Evolutionary conservation across 1,140 invertebrate species (phyloP), one percentile per base, ranked within the genome.

Genomic region (Cydia amplana): DNA sequence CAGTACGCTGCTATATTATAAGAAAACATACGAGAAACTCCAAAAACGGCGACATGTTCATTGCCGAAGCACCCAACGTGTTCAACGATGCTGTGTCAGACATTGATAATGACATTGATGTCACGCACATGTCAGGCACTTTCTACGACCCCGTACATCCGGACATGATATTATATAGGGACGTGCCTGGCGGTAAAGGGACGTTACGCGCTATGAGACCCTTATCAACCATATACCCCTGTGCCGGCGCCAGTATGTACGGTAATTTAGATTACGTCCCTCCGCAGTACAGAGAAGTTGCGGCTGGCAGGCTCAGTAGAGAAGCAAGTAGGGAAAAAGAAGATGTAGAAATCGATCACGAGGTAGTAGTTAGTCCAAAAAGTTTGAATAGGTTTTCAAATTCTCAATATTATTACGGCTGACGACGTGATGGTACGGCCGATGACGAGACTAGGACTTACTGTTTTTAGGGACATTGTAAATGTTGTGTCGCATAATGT

Each of bases 1-100:
- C 74, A 9, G 74, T 91, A 0, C 80, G 87, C 5, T 93, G 85
- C 78, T 92, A 88, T 77, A 79, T 87, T 25, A 80, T 81, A 14
- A 79, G 83, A 32, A 84, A 82, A 63, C 81, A 75, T 20, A 80
- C 82, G 25, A 79, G 80, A 6, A 85, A 87, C 20, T 88, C 90
- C 14, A 93, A 93, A 80, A 88, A 89, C 16, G 91, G 89, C n/a
- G 89, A 93, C 60, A 92, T 93, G 87, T 93, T 93, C 65, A 88
- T 89, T 2, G 93, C 93, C 9, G 91, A 93, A 75, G 81, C 91
- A 18, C 92, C 93, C 12, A 93, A 93, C 74, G 88, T 93, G 6
- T 93, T 93, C 76, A 90, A 84, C 43, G 92, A 93, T 74, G 86
- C 86, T 5, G 84, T 87, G n/a, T 93, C 93, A 20, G 93, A 93